phyloP scores from a whole-genome alignment of 1,140 invertebrate species.

The Planococcus citri region DNA sequence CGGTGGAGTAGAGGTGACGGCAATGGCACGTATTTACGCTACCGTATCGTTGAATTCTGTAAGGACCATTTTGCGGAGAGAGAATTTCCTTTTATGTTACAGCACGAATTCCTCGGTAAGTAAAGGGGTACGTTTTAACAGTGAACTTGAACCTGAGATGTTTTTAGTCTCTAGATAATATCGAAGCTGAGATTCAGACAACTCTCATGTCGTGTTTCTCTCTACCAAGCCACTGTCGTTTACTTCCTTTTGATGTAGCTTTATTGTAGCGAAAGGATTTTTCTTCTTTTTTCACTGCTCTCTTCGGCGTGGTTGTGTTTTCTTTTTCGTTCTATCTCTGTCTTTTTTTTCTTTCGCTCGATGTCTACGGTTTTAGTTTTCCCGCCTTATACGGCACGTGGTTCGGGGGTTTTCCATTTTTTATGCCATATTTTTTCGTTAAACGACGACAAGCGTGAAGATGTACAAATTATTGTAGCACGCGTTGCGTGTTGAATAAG shows the following conservation, averaged over 20 bases:
- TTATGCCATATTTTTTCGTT: no score
- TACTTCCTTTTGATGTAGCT: neutral
- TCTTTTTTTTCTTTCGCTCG: no score
- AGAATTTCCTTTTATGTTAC: neutral
- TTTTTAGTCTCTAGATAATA: slow-evolving; percentile 10
- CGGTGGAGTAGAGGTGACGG: neutral
- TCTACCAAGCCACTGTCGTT: neutral
- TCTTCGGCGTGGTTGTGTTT: neutral
- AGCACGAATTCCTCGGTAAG: neutral
- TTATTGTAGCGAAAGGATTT: neutral
- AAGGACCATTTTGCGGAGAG: neutral
- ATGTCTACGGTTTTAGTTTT: no score
- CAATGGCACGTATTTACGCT: neutral
- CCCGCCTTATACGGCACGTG: no score
- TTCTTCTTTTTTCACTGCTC: neutral
- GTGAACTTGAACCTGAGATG: slow-evolving; percentile 17
- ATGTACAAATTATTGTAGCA: no score
- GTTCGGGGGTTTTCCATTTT: no score
- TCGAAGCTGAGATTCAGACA: slow-evolving; percentile 8
- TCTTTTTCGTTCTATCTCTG: no score
- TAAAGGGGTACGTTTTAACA: neutral
- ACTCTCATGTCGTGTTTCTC: neutral
- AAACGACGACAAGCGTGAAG: no score
- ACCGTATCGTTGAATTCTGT: neutral
- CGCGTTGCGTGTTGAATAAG: neutral